Evolutionary conservation across 64 coral and sea anemone species (phyloP).

Genomic region (Catalaphyllia jardinei): DNA sequence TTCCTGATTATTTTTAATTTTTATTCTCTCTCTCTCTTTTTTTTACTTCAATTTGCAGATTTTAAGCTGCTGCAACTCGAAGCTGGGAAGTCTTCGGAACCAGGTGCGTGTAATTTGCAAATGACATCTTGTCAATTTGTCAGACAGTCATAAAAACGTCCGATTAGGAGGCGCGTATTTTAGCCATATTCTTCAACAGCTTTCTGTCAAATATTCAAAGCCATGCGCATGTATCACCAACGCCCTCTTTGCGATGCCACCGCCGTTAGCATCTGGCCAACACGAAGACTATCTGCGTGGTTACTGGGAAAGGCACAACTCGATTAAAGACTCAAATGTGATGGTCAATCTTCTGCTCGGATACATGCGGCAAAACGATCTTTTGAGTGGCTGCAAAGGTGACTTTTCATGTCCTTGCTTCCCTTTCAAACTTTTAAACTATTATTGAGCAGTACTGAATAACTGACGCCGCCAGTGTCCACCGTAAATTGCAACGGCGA

Average conservation of each 20-base stretch:
- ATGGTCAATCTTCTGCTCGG: too few species aligned
- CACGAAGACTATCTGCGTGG: not conserved
- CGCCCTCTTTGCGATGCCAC: not conserved
- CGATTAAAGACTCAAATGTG: not conserved
- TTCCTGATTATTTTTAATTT: not conserved
- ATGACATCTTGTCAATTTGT: slow-evolving; percentile 1
- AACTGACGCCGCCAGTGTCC: too few species aligned
- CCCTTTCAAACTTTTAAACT: too few species aligned
- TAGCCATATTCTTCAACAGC: not conserved
- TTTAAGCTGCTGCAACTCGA: slow-evolving; percentile 91
- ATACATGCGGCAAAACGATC: not conserved
- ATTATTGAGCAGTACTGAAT: too few species aligned
- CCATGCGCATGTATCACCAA: not conserved
- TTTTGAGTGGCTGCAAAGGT: not conserved
- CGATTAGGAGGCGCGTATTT: not conserved
- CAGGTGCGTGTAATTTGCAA: slow-evolving; percentile 54
- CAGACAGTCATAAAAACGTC: not conserved
- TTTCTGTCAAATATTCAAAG: not conserved
- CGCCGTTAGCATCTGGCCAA: not conserved
- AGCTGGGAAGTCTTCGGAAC: slow-evolving; percentile 82
- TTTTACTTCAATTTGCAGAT: slow-evolving; percentile 57
- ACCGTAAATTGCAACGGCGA: too few species aligned
- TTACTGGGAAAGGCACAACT: not conserved
- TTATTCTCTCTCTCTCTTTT: not conserved
- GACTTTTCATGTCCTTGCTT: too few species aligned